Conservation (phyloP, 2,888 invertebrate genomes). For the Dryocosmus kuriphilus region DNA sequence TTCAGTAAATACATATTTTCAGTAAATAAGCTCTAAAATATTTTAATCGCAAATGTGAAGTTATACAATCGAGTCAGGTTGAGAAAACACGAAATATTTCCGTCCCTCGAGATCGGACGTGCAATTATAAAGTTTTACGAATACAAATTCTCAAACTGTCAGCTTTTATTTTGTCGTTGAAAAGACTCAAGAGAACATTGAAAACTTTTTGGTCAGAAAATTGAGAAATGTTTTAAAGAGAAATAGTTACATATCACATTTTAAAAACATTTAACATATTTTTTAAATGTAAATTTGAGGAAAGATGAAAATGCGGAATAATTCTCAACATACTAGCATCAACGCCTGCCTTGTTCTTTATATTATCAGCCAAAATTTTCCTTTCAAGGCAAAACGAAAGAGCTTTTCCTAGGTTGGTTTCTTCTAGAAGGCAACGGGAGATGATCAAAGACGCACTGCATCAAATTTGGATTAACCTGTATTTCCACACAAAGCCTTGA, state of each 20-base stretch:
- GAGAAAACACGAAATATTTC: slow-evolving; percentile 19
- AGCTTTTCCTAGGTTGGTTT: slow-evolving; percentile 7
- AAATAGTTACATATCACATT: no score
- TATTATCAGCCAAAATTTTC: slow-evolving; percentile 2
- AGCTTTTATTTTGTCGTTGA: not conserved
- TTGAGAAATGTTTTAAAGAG: no score
- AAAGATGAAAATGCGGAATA: not conserved
- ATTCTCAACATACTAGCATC: not conserved
- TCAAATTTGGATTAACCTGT: slow-evolving; percentile 34
- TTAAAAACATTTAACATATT: not conserved
- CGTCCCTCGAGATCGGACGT: not conserved
- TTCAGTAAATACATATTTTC: not conserved
- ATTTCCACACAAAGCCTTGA: slow-evolving; percentile 23
- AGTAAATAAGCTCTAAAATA: slow-evolving; percentile 11
- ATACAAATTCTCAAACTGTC: not conserved
- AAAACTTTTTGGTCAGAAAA: not conserved
- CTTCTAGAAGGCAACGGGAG: not conserved
- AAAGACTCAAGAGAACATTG: not conserved
- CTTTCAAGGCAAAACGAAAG: slow-evolving; percentile 1
- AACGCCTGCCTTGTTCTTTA: not conserved
- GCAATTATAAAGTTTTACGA: slow-evolving; percentile 10
- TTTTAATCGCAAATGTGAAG: slow-evolving; percentile 21
- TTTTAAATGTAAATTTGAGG: not conserved
- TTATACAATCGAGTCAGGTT: slow-evolving; percentile 3
- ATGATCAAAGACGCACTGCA: slow-evolving; percentile 32